A percentile compares a stretch with the other conserved stretches of the same genome.
phyloP scores from a whole-genome alignment of 2,797 vertebrate species.

The Brachyrhaphis roseni region DNA sequence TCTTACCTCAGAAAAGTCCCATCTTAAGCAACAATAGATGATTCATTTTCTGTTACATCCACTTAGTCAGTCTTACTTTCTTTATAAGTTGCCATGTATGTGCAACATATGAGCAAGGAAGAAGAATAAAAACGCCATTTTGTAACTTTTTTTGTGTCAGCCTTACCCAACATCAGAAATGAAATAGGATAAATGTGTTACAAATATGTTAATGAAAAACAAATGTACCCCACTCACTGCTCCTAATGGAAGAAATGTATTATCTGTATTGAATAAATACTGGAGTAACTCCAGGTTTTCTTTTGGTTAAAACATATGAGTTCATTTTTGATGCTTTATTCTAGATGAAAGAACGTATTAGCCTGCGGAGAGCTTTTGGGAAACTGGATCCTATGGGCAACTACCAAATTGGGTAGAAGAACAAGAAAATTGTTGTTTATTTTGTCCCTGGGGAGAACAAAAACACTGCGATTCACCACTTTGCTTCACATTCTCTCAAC shows the following conservation, averaged over 20 bases:
- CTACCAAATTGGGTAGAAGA: slow-evolving; percentile 7
- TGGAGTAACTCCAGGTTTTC: neutral
- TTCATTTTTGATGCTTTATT: neutral
- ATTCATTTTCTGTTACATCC: slow-evolving; percentile 25
- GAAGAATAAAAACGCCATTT: neutral
- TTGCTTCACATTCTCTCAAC: slow-evolving; percentile 20
- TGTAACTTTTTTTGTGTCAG: neutral
- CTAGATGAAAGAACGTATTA: neutral
- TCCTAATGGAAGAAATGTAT: slow-evolving; percentile 8
- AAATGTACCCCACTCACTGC: neutral
- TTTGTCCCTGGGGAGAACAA: neutral
- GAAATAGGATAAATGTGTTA: slow-evolving; percentile 5
- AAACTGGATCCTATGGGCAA: neutral
- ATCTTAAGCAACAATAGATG: slow-evolving; percentile 32
- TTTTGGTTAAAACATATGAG: slow-evolving; percentile 8
- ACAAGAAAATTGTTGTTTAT: slow-evolving; percentile 20
- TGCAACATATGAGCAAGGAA: neutral
- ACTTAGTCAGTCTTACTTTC: neutral
- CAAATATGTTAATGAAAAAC: neutral
- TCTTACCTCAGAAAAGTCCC: slow-evolving; percentile 6
- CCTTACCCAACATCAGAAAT: neutral
- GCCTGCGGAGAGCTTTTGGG: neutral
- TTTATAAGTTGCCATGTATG: neutral
- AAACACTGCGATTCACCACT: slow-evolving; percentile 58
- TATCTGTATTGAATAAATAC: neutral